Evolutionary conservation across 2,888 invertebrate genomes (phyloP).

Genomic region (Seira ritae): DNA sequence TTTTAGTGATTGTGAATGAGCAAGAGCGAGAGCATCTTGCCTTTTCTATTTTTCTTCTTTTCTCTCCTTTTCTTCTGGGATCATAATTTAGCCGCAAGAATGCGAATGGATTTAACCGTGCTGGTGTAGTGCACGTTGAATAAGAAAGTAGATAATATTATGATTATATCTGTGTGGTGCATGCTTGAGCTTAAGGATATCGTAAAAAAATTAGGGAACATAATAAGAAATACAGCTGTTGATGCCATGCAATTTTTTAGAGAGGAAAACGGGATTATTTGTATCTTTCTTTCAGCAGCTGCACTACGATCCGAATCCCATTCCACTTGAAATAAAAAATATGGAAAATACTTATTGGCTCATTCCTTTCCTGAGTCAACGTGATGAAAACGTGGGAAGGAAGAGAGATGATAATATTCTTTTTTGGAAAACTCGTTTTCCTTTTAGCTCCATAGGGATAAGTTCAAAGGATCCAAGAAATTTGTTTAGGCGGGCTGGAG

Average conservation of each 20-base stretch:
- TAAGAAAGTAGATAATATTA: background rate
- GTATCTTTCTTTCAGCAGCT: conserved; percentile 24
- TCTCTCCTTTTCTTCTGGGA: conserved; percentile 38
- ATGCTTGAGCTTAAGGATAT: too few species aligned
- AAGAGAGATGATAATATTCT: too few species aligned
- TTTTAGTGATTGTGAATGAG: conserved; percentile 16
- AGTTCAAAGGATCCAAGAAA: too few species aligned
- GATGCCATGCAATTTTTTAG: conserved; percentile 1
- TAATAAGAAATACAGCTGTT: background rate
- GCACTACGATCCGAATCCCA: background rate
- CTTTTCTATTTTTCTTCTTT: conserved; percentile 23
- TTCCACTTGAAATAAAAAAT: background rate
- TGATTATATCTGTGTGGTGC: too few species aligned
- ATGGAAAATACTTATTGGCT: conserved; percentile 18
- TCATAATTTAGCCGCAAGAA: conserved; percentile 48
- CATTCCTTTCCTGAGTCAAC: conserved; percentile 19
- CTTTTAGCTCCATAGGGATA: too few species aligned
- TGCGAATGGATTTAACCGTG: conserved; percentile 47
- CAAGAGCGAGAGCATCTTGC: background rate
- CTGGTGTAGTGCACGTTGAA: background rate
- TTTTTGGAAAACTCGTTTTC: too few species aligned
- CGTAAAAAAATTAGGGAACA: too few species aligned
- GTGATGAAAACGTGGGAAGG: conserved; percentile 47
- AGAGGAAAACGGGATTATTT: conserved; percentile 1
- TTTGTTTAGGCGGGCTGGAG: too few species aligned